Evolutionary conservation across 2,888 invertebrate genomes (phyloP), one percentile per base, ranked within the genome.

Genomic region (Adelphocoris suturalis): DNA sequence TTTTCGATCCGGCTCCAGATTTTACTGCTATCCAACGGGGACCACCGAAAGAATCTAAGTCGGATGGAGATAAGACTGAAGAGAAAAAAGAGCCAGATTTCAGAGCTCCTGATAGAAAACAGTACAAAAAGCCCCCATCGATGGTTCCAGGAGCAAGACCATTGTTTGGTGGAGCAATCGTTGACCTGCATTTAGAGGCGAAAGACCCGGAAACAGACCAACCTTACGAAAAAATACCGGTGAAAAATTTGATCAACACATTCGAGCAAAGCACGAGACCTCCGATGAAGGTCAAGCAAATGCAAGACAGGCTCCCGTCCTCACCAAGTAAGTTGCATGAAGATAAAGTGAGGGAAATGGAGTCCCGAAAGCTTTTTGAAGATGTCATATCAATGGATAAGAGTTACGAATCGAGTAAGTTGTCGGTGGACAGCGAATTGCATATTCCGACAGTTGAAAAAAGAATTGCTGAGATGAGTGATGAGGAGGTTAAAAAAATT

Each of bases 251-350:
- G 52, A 96, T 96, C 84, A 94, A 94, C 91, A 95, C 94, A 91
- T 96, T 95, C 92, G 96, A 96, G 92, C 94, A 95, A 92, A 95
- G 95, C n/a, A 94, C 94, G n/a, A 93, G 94, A 92, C 95, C 95
- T 0, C 92, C 94, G 7, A 93, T 95, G 92, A 94, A 94, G 89
- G 94, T 94, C 92, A 95, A 95, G n/a, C 91, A 91, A 52, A 82
- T 91, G 28, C 85, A 85, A 27, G 85, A 85, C 85, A 86, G n/a
- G 68, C 37, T 68, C 19, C 86, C 86, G n/a, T 46, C 27, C 27
- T 61, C 86, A 14, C 84, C 84, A 19, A 68, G 68, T n/a, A 89
- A 90, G 16, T 37, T 48, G 13, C 27, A 27, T 23, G 48, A 78
- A 61, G 46, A 81, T 14, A 46, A 61, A 48, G 47, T 16, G n/a